phyloP scores from a whole-genome alignment of 2,797 vertebrate genomes.

The Pogoniulus pusillus region DNA sequence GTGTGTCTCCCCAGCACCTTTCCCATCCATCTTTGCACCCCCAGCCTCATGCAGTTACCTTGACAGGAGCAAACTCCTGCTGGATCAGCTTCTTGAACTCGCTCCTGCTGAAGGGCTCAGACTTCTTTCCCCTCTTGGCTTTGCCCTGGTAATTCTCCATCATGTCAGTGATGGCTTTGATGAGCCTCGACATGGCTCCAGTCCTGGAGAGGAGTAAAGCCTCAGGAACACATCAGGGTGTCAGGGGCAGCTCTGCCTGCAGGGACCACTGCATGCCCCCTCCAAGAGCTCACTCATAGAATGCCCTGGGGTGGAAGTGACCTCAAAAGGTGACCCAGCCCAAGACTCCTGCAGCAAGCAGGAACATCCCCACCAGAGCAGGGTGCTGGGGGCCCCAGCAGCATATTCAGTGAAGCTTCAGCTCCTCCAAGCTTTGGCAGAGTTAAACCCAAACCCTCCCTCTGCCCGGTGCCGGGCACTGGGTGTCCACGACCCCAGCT shows the following conservation, averaged over 20 bases:
- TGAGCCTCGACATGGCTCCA: constrained; percentile 34
- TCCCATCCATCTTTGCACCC: background rate
- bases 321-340: no score
- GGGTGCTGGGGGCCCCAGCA: no score
- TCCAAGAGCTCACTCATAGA: background rate
- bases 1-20: background rate
- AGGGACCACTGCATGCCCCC: background rate
- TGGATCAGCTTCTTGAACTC: constrained; percentile 65
- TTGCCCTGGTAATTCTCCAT: constrained; percentile 25
- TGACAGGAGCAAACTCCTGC: constrained; percentile 54
- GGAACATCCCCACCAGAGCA: no score
- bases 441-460: background rate
- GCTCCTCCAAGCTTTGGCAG: background rate
- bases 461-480: background rate
- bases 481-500: fast-evolving
- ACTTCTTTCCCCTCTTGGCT: background rate
- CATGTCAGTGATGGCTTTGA: constrained; percentile 57
- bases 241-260: background rate
- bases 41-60: background rate
- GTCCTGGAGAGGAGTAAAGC: background rate
- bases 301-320: no score
- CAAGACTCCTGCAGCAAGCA: no score
- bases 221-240: background rate
- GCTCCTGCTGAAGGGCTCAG: background rate
- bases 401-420: background rate